These are phyloP conservation scores for Lerista edwardsae DNA, from an alignment of 2,797 vertebrate species.

Conservation along the genomic window DNA sequence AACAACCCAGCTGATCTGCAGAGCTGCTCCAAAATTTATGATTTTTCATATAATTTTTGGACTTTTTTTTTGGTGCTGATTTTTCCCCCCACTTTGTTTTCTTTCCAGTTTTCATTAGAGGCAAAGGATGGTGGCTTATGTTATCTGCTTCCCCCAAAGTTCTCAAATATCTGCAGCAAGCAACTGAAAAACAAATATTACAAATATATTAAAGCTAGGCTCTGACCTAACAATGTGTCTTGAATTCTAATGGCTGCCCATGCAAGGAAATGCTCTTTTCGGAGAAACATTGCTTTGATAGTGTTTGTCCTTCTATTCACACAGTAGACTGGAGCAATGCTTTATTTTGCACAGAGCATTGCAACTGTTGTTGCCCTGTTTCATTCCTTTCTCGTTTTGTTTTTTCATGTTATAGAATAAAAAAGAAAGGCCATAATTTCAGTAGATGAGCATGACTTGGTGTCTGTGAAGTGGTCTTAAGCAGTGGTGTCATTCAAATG, in stretches of 20 bases:
- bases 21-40: not conserved
- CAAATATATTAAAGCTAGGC: not conserved
- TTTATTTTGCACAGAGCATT: not conserved
- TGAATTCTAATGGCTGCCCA: not conserved
- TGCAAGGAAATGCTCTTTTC: not conserved
- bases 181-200: not conserved
- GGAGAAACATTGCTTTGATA: not conserved
- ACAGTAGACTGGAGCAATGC: not conserved
- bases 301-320: not conserved
- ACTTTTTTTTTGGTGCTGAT: not conserved
- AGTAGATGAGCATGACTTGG: slow-evolving; percentile 4
- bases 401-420: slow-evolving; percentile 3
- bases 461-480: not conserved
- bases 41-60: not conserved
- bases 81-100: not conserved
- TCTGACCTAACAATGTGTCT: not conserved
- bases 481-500: too few relatives aligned
- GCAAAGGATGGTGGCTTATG: not conserved
- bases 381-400: not conserved
- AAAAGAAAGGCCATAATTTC: not conserved
- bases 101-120: not conserved
- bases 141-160: not conserved
- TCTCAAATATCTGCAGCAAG: not conserved
- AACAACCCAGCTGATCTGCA: too few relatives aligned
- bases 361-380: not conserved